Percentiles rank a stretch among this genome's conserved stretches.
Conservation (phyloP, 2,113 vertebrate genomes). For the Ictidomys tridecemlineatus region DNA sequence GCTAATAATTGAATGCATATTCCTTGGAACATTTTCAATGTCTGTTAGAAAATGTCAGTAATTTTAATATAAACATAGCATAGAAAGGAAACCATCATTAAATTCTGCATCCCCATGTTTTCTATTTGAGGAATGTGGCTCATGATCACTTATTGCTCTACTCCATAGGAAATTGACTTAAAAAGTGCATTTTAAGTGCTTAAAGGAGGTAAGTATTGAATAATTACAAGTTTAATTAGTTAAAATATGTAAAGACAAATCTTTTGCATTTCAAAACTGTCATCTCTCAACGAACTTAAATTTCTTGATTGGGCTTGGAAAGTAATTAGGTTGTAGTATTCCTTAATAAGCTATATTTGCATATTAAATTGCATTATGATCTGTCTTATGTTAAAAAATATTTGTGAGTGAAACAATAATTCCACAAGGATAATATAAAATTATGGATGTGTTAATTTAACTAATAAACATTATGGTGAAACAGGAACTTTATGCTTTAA, state of each 20-base stretch:
- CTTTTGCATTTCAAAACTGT: constrained; percentile 75
- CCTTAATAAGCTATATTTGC: constrained; percentile 62
- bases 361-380: constrained; percentile 63
- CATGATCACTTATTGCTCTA: constrained; percentile 62
- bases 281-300: constrained; percentile 67
- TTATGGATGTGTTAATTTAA: neutral
- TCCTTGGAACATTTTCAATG: constrained; percentile 22
- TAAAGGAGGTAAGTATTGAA: constrained; percentile 68
- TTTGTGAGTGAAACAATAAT: constrained; percentile 50
- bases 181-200: constrained; percentile 58
- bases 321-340: constrained; percentile 69
- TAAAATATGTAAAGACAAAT: constrained; percentile 76
- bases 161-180: constrained; percentile 68
- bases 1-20: neutral
- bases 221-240: constrained; percentile 78
- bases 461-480: neutral
- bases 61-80: constrained; percentile 62
- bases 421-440: neutral
- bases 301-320: constrained; percentile 76
- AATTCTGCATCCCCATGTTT: constrained; percentile 48
- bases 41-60: constrained; percentile 27
- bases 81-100: constrained; percentile 52
- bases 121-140: constrained; percentile 65
- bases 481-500: neutral
- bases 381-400: constrained; percentile 25